Conservation (phyloP, 2,113 vertebrate genomes). For the Nothocercus nigrocapillus region DNA sequence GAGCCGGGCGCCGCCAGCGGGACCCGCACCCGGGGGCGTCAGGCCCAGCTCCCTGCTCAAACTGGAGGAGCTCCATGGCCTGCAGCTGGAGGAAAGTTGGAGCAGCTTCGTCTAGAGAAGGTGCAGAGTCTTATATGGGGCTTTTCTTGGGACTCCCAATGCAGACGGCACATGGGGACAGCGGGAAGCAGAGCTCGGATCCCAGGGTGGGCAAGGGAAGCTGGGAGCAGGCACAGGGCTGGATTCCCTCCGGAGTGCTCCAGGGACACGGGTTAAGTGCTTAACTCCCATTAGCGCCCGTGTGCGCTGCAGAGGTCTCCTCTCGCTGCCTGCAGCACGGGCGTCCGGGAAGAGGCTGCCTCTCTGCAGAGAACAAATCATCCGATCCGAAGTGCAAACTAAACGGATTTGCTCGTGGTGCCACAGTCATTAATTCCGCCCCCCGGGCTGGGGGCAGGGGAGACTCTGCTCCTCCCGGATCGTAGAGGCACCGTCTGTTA, state of each 20-base stretch:
- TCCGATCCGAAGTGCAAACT: not conserved
- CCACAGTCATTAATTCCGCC: conserved; percentile 28
- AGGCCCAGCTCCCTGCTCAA: not conserved
- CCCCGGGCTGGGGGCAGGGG: not conserved
- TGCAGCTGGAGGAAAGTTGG: not conserved
- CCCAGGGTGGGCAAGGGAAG: no score
- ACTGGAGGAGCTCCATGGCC: not conserved
- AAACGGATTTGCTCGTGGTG: conserved; percentile 21
- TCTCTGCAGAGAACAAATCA: not conserved
- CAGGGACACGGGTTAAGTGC: conserved; percentile 31
- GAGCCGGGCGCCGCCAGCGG: rapidly evolving
- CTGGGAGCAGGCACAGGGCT: not conserved
- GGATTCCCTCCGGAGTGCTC: conserved; percentile 32
- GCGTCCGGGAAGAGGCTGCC: not conserved
- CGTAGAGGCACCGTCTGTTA: no score
- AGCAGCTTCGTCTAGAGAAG: not conserved
- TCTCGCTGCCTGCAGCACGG: conserved; percentile 1
- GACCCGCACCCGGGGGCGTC: not conserved
- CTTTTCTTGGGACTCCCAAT: no score
- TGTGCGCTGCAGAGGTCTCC: conserved; percentile 15
- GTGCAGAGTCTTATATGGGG: not conserved
- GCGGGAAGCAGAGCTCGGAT: no score
- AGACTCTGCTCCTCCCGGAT: not conserved
- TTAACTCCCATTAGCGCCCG: conserved; percentile 26
- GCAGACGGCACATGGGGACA: no score